These are phyloP conservation scores for Cuculus canorus DNA, from an alignment of 2,797 vertebrate species.

Conservation along the genomic window DNA sequence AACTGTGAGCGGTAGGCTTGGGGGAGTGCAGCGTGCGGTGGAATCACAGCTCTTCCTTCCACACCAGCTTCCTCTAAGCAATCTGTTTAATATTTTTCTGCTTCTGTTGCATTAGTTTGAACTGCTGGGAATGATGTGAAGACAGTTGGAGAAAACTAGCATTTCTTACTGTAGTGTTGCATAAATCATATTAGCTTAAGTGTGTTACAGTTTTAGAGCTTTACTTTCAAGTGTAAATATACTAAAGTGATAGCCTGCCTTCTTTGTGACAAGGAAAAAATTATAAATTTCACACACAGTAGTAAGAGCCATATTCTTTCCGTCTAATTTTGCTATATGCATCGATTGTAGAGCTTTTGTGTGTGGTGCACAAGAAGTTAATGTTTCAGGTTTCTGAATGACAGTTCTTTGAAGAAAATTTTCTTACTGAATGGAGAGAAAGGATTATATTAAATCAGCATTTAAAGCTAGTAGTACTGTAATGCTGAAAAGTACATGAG, in stretches of 20 bases:
- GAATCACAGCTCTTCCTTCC: slow-evolving; percentile 2
- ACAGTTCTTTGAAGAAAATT: not conserved
- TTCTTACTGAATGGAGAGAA: not conserved
- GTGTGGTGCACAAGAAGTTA: not conserved
- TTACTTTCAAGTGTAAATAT: not conserved
- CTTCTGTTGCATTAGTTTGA: not conserved
- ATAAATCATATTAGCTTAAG: not conserved
- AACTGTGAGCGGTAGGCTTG: not conserved
- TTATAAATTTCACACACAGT: not conserved
- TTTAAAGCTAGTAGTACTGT: not conserved
- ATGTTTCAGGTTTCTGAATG: not conserved
- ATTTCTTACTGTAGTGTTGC: not conserved
- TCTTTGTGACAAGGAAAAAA: not conserved
- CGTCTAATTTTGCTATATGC: not conserved
- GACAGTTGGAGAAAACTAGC: not conserved
- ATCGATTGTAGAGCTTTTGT: not conserved
- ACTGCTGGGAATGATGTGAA: not conserved
- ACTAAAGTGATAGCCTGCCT: not conserved
- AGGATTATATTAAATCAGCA: not conserved
- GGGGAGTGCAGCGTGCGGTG: not conserved
- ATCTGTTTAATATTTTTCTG: not conserved
- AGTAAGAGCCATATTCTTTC: not conserved
- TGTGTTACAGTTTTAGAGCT: not conserved
- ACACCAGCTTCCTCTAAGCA: not conserved
- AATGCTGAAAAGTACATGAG: not conserved